Evolutionary conservation across 2,113 vertebrate genomes (phyloP), one percentile per base, ranked within the genome.

Genomic region (Ia io): DNA sequence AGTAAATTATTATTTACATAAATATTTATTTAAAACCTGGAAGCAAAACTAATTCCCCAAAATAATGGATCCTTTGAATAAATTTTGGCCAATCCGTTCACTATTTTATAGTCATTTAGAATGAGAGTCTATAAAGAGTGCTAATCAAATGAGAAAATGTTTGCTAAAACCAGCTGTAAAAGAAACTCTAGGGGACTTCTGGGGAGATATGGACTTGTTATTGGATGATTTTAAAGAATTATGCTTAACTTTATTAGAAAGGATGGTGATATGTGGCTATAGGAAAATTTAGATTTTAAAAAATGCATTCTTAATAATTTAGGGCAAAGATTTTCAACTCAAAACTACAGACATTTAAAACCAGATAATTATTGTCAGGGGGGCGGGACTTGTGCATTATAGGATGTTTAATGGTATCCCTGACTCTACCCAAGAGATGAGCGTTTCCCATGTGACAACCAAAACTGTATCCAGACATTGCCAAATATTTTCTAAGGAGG

Each of bases 71-170:
- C 22, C 18, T 88, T 82, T 86, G 32, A 93, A 73, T 37, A 73
- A 71, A 93, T 56, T 67, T 42, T 91, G 69, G 44, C 9, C 13
- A 88, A 73, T n/a, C 6, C 17, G 84, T 37, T 88, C 30, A 61
- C 16, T n/a, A 79, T 87, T 80, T 69, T 35, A 13, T 47, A 53
- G 63, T 61, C 35, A 71, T 61, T 93, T 83, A 74, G 37, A 69
- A 79, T 40, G 20, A 69, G 37, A 77, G 25, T 80, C 73, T 44
- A 74, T 74, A 78, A 84, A 91, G 6, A 40, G 5, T 51, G 49
- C 22, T 96, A 32, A 40, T 56, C 87, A 95, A 84, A 94, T 35
- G 28, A 83, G 35, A 94, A 88, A 35, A 73, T 8, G 1, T 53
- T 95, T 94, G 76, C 44, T 59, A 77, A n/a, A 85, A 78, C 2